Evolutionary conservation across 1,140 invertebrate genomes (phyloP).

Genomic region (Trinorchestia longiramus): DNA sequence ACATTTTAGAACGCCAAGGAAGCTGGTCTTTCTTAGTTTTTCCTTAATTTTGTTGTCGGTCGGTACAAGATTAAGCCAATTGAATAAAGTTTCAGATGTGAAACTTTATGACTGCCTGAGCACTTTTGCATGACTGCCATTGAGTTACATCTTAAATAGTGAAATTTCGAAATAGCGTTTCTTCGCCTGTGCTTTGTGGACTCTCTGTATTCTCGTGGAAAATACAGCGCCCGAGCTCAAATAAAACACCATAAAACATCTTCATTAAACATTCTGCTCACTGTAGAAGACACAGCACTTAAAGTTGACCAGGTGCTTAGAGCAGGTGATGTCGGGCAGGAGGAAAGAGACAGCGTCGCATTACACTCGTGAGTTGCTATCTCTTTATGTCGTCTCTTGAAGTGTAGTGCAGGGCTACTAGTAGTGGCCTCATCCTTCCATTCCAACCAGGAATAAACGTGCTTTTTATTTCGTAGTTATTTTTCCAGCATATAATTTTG

Average conservation of each 20-base stretch:
- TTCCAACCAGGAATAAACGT: background rate
- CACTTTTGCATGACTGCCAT: background rate
- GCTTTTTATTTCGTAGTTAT: background rate
- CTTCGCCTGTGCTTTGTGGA: background rate
- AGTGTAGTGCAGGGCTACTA: too few species aligned
- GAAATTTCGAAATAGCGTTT: background rate
- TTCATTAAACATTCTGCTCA: background rate
- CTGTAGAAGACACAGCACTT: background rate
- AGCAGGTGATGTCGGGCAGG: background rate
- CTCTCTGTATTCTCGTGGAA: background rate
- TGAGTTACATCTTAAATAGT: background rate
- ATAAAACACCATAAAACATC: background rate
- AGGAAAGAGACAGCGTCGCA: background rate
- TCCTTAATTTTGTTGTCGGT: too few species aligned
- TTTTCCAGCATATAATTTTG: background rate
- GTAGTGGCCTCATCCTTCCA: background rate
- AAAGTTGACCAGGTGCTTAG: background rate
- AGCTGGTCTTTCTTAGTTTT: too few species aligned
- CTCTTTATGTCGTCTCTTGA: background rate
- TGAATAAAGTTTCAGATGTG: background rate
- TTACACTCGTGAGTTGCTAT: background rate
- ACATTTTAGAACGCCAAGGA: too few species aligned
- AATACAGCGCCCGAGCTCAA: background rate
- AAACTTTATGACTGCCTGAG: background rate
- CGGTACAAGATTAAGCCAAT: background rate